A percentile compares a stretch with the other conserved stretches of the same genome.
Evolutionary conservation across 2,797 vertebrate species (phyloP).

Genomic region (Aplochiton taeniatus): DNA sequence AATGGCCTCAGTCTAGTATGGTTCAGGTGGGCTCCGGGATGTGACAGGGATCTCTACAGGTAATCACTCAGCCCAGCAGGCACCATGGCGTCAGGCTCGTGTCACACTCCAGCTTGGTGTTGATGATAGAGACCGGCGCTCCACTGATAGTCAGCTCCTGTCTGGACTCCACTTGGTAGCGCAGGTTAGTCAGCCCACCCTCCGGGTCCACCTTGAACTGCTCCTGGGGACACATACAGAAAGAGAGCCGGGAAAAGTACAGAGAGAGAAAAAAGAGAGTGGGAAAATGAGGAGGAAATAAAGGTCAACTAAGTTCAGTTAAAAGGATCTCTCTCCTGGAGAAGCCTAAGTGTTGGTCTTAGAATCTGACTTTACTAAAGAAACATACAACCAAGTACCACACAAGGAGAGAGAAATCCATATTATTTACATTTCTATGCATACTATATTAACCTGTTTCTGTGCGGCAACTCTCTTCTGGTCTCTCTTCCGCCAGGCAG

Average conservation of each 20-base stretch:
- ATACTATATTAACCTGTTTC: constrained; percentile 83
- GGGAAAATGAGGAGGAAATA: background rate
- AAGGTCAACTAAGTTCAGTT: background rate
- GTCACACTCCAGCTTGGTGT: constrained; percentile 87
- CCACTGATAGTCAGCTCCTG: constrained; percentile 84
- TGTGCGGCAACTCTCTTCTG: constrained; percentile 92
- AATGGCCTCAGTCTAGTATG: background rate
- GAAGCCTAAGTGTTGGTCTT: too few species aligned
- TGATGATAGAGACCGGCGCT: constrained; percentile 89
- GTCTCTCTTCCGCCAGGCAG: constrained; percentile 95
- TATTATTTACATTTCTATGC: background rate
- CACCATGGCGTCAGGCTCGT: constrained; percentile 90
- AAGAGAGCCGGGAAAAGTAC: background rate
- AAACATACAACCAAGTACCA: too few species aligned
- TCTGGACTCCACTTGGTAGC: constrained; percentile 85
- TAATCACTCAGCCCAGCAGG: constrained; percentile 73
- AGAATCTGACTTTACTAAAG: too few species aligned
- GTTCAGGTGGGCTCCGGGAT: background rate
- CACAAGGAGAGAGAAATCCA: too few species aligned
- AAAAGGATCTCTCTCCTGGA: too few species aligned
- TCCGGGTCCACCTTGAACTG: constrained; percentile 95
- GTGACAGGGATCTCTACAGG: too few species aligned
- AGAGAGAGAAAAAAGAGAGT: background rate
- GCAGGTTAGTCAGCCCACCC: constrained; percentile 88
- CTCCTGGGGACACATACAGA: constrained; percentile 72